Percentiles rank a stretch among this genome's conserved stretches.
phyloP scores from a whole-genome alignment of 2,797 vertebrate genomes.

The Crossoptilon crossoptilon region DNA sequence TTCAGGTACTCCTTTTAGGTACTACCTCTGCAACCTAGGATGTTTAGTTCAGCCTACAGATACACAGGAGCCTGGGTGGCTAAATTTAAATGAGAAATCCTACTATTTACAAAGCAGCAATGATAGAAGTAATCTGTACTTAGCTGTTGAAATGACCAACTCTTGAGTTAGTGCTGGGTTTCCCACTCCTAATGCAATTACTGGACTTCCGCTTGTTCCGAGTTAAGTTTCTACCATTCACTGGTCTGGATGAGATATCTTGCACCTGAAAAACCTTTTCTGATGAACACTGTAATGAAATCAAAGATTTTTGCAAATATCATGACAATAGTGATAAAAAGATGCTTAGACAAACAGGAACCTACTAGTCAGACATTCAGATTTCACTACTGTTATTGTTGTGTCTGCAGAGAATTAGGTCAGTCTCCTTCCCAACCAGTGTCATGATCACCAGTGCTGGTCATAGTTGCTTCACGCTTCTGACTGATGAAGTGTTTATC shows the following conservation, averaged over 20 bases:
- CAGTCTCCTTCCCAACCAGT: neutral
- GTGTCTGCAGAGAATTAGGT: neutral
- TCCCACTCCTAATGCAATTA: neutral
- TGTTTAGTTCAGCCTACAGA: neutral
- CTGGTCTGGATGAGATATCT: neutral
- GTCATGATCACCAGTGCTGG: neutral
- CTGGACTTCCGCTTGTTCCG: neutral
- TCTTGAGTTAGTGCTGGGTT: neutral
- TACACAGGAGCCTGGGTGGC: neutral
- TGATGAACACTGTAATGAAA: neutral
- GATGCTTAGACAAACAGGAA: neutral
- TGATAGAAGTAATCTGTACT: neutral
- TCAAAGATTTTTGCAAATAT: neutral
- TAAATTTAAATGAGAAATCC: neutral
- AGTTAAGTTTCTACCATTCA: neutral
- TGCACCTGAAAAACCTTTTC: neutral
- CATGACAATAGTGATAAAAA: neutral
- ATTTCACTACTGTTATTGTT: neutral
- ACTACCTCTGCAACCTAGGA: neutral
- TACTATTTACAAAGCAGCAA: neutral
- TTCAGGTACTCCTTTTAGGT: neutral
- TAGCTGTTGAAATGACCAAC: neutral
- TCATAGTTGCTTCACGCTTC: neutral
- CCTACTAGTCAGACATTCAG: neutral
- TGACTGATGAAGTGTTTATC: slow-evolving; percentile 14